Base-by-base conservation (phyloP, 2,888 invertebrate genomes). In the Ganaspis brasiliensis region DNA sequence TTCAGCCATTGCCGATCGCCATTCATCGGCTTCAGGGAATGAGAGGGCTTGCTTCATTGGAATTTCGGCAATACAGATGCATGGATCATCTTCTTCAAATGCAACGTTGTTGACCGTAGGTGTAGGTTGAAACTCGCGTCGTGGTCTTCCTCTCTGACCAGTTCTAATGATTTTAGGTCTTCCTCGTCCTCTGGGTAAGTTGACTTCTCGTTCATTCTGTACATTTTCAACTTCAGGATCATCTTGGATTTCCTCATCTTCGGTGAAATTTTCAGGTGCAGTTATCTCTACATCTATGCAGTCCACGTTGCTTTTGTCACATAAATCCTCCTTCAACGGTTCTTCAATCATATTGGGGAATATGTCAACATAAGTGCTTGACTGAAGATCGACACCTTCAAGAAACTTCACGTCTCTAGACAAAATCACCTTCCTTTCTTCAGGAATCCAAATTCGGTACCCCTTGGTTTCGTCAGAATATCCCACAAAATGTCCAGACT, bases 361-460 rank as follows among this genome's bases (percentile, higher is more conserved):
- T 6, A 49, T n/a, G 16, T 49, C 49, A 16, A 16, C 49, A 16
- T n/a, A 45, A 45, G 0, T 45, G 14, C 45, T 45, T 45, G 49
- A 16, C n/a, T 49, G n/a, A 16, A 2, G 4, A 1, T 49, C 16
- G 49, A n/a, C 16, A 16, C 2, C 16, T 49, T 49, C 49, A 4
- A 49, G n/a, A 49, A 73, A 77, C 45, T 63, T 74, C 10, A 80
- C 63, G 59, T 80, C 75, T 14, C 79, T 63, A 10, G 79, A 70
- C 10, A 76, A 37, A 1, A 45, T 31, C 6, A 76, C 56, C 21
- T 75, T 77, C 19, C 63, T 76, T 59, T 84, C 76, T 4, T 83
- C 55, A 16, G 31, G 76, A 14, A 82, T 80, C 40, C 81, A 83
- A 26, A 77, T 73, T 19, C 84, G 76, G 10, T 78, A 80, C 6